Evolutionary conservation across 2,888 invertebrate genomes (phyloP), one percentile per base, ranked within the genome.

Genomic region (Yponomeuta evonymella): DNA sequence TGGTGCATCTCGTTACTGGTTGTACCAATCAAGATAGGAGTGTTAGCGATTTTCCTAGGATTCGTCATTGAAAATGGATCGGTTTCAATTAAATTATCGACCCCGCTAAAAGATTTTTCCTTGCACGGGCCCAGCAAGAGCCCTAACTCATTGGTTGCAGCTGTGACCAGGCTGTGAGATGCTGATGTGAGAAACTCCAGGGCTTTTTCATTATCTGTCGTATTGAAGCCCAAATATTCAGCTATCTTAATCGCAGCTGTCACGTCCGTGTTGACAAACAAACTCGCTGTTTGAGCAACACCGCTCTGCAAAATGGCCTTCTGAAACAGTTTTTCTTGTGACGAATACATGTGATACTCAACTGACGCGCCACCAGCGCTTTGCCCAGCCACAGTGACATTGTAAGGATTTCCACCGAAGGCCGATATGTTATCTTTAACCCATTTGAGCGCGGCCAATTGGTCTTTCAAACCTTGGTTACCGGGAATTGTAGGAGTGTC

Each of bases 381-480:
- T 78, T 90, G 88, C 1, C 92, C 92, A 12, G 83, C 83, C 33
- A 92, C 76, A 0, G 92, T 92, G 69, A 92, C 81, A 71, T 88
- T 88, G 68, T 89, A 87, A 1, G 90, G 89, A 43, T 92, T 89
- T 1, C 92, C 92, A 30, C 91, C 92, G 72, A 92, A 92, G 0
- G 87, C 80, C 9, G 79, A 83, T 10, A 92, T 91, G 71, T 92
- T 88, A 2, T 77, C 79, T 71, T 83, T 84, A 5, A 92, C 80
- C 92, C 92, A 92, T 2, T 73, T 78, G n/a, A 92, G 74, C 1
- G 90, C 91, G 72, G 79, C 76, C 70, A 83, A 83, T 73, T 92
- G 91, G 72, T 92, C 92, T 75, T 89, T 90, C 2, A 92, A 79
- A 0, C 92, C 92, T 75, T 90, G 90, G 72, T 92, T 92, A 1